These are phyloP conservation scores for Tangara arthus DNA, from an alignment of 2,797 vertebrate genomes.

Conservation along the genomic window DNA sequence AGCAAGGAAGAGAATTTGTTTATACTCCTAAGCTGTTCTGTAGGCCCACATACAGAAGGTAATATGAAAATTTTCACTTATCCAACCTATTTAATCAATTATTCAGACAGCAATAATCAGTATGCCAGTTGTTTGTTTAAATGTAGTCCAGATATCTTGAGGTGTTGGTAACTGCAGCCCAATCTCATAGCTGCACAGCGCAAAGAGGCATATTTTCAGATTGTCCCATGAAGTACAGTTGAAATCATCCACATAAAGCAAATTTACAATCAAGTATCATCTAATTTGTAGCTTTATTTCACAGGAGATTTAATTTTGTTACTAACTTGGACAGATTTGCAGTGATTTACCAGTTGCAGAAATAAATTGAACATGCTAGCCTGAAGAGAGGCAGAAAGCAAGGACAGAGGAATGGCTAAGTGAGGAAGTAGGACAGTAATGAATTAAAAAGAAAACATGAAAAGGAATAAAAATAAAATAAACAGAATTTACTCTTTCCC, in stretches of 20 bases:
- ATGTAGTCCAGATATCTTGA: not conserved
- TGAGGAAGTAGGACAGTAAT: not conserved
- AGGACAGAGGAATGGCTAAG: constrained; percentile 29
- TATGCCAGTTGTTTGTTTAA: not conserved
- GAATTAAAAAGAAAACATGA: not conserved
- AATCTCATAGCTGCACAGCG: not conserved
- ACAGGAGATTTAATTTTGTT: constrained; percentile 12
- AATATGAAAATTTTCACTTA: constrained; percentile 11
- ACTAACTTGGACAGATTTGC: not conserved
- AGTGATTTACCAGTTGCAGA: constrained; percentile 69
- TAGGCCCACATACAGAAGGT: not conserved
- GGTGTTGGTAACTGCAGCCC: not conserved
- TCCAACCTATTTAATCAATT: not conserved
- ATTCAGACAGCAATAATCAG: not conserved
- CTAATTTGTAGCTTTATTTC: not conserved
- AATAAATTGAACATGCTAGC: constrained; percentile 35
- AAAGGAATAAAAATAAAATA: not conserved
- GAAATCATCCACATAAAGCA: not conserved
- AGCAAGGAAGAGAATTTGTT: constrained; percentile 70
- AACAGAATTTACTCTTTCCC: not conserved
- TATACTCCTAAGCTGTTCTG: constrained; percentile 16
- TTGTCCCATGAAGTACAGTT: not conserved
- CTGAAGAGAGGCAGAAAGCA: constrained; percentile 43
- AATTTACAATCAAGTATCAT: not conserved
- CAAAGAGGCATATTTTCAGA: constrained; percentile 1